Base-by-base conservation (phyloP, 2,888 invertebrate species). In the Thalpophila matura region DNA sequence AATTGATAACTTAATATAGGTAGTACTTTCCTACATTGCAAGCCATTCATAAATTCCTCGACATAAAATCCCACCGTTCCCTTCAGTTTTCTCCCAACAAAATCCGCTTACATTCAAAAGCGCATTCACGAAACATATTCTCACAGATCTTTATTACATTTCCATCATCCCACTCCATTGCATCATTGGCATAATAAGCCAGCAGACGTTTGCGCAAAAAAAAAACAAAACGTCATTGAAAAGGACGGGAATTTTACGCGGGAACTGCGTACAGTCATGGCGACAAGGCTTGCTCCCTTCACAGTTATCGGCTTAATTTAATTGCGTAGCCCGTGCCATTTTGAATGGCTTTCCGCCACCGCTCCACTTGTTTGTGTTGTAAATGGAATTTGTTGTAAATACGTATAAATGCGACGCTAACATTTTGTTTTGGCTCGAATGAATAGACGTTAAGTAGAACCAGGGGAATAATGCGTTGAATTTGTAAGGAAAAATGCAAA, bases 231-330 rank as follows among this genome's bases (percentile, higher is more conserved):
- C 47, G 68, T 77, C 57, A 60, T 51, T 61, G 61, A 72, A 78
- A 73, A 77, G 62, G 65, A 76, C 74, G 76, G 50, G 55, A 56
- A 38, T 54, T 65, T 67, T 46, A 54, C 73, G 56, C 62, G 76
- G 67, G 59, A 61, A 53, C 68, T 57, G 38, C 61, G 37, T 50
- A 47, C 50, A 57, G 62, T 62, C 61, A 72, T 72, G 65, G 64
- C 71, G 64, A 73, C 72, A 69, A 70, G 67, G 79, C 66, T 53
- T 67, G 60, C 66, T 62, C 74, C 69, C 66, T 61, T 45, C 71
- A 43, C 76, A 66, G 74, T 77, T 82, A 81, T 74, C 74, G 62
- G 74, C 74, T 77, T 82, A 75, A 83, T 83, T 82, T 83, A 82
- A 83, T 84, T 82, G 77, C 82, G 66, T 68, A 58, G 64, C 70